Evolutionary conservation across 2,797 vertebrate species (phyloP).

Genomic region (Lagodon rhomboides): DNA sequence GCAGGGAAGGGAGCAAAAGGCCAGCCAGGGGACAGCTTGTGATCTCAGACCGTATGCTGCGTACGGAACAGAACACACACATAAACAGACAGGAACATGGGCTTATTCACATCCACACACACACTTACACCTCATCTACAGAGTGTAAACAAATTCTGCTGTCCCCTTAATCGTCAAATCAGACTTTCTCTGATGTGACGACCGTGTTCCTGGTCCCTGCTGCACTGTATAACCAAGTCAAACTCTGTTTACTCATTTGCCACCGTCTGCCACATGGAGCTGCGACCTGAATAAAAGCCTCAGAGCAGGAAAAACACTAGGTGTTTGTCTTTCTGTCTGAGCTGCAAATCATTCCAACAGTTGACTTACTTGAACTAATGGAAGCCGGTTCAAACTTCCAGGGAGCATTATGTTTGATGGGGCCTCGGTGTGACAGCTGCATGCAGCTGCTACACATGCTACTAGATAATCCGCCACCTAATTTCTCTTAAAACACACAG

Average conservation of each 20-base stretch:
- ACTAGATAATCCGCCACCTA: slow-evolving; percentile 74
- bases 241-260: slow-evolving; percentile 52
- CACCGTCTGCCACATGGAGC: slow-evolving; percentile 21
- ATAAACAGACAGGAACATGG: slow-evolving; percentile 45
- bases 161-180: slow-evolving; percentile 34
- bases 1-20: slow-evolving; percentile 72
- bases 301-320: slow-evolving; percentile 34
- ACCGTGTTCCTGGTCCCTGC: slow-evolving; percentile 6
- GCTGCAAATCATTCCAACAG: slow-evolving; percentile 66
- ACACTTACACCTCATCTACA: slow-evolving; percentile 10
- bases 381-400: slow-evolving; percentile 49
- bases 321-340: slow-evolving; percentile 48
- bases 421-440: slow-evolving; percentile 77
- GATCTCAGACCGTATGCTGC: slow-evolving; percentile 58
- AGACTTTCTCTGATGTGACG: slow-evolving; percentile 18
- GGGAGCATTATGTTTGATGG: slow-evolving; percentile 35
- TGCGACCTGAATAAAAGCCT: slow-evolving; percentile 33
- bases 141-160: slow-evolving; percentile 34
- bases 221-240: slow-evolving; percentile 35
- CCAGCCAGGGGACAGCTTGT: slow-evolving; percentile 76
- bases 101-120: not conserved
- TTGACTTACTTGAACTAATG: slow-evolving; percentile 52
- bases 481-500: not conserved
- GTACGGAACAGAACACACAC: slow-evolving; percentile 52
- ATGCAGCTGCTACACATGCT: slow-evolving; percentile 86